Percentiles rank a stretch among this genome's conserved stretches.
These are phyloP conservation scores for Myotis daubentonii DNA, from an alignment of 2,797 vertebrate species.

Conservation along the genomic window DNA sequence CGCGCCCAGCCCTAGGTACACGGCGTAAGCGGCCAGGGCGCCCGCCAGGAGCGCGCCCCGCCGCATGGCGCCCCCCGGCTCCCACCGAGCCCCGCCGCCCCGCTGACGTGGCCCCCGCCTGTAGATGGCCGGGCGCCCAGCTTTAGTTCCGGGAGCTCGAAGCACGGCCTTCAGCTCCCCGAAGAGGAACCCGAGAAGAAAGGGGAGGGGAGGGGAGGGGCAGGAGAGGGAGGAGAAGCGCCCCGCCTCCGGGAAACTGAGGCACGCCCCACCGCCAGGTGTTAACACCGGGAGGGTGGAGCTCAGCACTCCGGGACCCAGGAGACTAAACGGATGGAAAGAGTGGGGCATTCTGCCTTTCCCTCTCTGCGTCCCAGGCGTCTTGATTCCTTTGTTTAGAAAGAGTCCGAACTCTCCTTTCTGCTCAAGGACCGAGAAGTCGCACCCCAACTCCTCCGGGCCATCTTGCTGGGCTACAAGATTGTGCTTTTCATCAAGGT, in stretches of 20 bases:
- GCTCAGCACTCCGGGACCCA: fast-evolving
- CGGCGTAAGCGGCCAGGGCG: conserved; percentile 87
- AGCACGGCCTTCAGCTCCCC: neutral
- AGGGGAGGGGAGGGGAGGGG: conserved; percentile 10
- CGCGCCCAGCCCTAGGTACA: conserved; percentile 91
- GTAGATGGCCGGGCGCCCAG: neutral
- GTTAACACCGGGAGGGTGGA: neutral
- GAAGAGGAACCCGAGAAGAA: conserved; percentile 65
- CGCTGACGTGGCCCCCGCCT: conserved; percentile 72
- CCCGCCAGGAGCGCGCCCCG: conserved; percentile 87
- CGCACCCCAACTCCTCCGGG: neutral
- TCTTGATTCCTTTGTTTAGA: neutral
- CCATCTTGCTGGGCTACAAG: neutral
- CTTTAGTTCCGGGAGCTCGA: conserved; percentile 71
- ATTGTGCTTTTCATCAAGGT: neutral
- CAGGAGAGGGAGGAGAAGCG: neutral
- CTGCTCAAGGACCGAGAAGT: neutral
- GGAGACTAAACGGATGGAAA: fast-evolving
- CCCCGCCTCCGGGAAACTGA: conserved; percentile 75
- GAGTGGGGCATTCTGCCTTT: too few relatives aligned
- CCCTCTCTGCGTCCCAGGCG: neutral
- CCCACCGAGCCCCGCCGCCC: neutral
- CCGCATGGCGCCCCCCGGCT: conserved; percentile 68
- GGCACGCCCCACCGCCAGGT: conserved; percentile 68
- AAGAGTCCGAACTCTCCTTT: neutral